Base-by-base conservation (phyloP, 1,140 invertebrate genomes). In the Platyscapa corneri region DNA sequence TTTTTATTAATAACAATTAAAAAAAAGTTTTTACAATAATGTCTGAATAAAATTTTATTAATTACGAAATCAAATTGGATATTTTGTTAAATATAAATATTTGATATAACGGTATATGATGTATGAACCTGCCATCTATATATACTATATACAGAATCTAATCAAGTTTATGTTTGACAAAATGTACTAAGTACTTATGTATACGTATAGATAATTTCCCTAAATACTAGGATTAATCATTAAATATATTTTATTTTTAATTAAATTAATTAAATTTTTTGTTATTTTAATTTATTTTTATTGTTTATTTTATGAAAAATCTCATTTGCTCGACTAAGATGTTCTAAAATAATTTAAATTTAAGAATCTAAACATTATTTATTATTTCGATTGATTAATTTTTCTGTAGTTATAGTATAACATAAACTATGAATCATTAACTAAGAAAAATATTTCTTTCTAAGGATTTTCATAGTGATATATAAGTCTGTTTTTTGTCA, bases 231-330 rank as follows among this genome's bases (percentile, higher is more conserved):
- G 1, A 64, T n/a, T 12, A n/a, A 5, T 3, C 7, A n/a, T 64
- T 27, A n/a, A 64, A 64, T 64, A n/a, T 64, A n/a, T 64, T 64
- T 64, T 64, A 64, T 64, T n/a, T n/a, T 64, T n/a, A 30, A 64
- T 64, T 5, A 3, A 64, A 5, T 64, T 64, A n/a, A 64, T 64
- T 64, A n/a, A 0, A 64, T 30, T 8, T 7, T 64, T 27, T n/a
- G n/a, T 64, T 12, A 64, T 64, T 8, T 3, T 6, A 64, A 64
- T 64, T 64, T n/a, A n/a, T 64, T 64, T 30, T 12, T 53, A 20
- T n/a, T n/a, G n/a, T n/a, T n/a, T n/a, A n/a, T n/a, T n/a, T n/a
- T n/a, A n/a, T n/a, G n/a, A n/a, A n/a, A n/a, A n/a, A n/a, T n/a
- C n/a, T n/a, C n/a, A n/a, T n/a, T n/a, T n/a, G n/a, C n/a, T n/a